Evolutionary conservation across 2,113 vertebrate genomes (phyloP), one percentile per base, ranked within the genome.

Genomic region (Hassar affinis): DNA sequence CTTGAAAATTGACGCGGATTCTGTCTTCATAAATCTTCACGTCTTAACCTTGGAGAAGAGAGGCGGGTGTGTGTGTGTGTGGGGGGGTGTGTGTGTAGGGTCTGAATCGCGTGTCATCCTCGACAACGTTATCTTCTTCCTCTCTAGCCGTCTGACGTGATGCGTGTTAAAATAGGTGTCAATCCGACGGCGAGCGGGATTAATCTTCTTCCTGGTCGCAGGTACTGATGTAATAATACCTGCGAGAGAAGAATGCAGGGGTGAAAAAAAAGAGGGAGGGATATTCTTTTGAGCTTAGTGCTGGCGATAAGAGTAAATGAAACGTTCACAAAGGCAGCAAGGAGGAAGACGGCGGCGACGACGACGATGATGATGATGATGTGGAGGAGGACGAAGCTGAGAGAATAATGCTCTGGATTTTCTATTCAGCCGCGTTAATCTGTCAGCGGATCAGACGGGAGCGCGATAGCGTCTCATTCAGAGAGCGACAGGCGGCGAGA

Each of bases 291-390:
- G 18, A 95, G 96, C 96, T 99, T 97, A 97, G 94, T 91, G 90
- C 91, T 93, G 92, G 94, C 95, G 98, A 99, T 99, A 99, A 98
- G 97, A 95, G 91, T 89, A 97, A 98, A 98, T 98, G 97, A 97
- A 97, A 98, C 97, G 97, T 99, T 98, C 96, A 95, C 96, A 98
- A 98, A 97, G 93, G 95, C 93, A 90, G 92, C 9, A 71, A 54
- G 66, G 64, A 84, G 82, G 78, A 61, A 82, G 87, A 79, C 1
- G 27, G 14, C n/a, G 54, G 30, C 15, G 35, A 45, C n/a, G n/a
- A n/a, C n/a, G n/a, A n/a, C n/a, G n/a, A n/a, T n/a, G n/a, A n/a
- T n/a, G n/a, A n/a, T n/a, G n/a, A n/a, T n/a, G n/a, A n/a, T n/a
- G n/a, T n/a, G n/a, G n/a, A n/a, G n/a, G n/a, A n/a, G n/a, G n/a